Base-by-base conservation (phyloP, 2,888 invertebrate genomes). In the Dynastes tityus region DNA sequence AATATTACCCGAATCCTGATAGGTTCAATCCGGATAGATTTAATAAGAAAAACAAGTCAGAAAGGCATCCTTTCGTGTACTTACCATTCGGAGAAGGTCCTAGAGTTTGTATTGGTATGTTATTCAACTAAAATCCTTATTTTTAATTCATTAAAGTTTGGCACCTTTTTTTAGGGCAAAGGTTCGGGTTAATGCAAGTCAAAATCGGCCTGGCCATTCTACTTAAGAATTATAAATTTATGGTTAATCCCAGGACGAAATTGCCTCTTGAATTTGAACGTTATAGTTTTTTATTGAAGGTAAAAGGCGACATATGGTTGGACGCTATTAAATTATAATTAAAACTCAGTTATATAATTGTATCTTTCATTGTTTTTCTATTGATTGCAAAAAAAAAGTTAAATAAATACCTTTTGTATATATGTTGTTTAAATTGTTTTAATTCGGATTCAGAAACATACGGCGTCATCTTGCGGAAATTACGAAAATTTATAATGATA, bases 71-170 rank as follows among this genome's bases (percentile, higher is more conserved):
- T 0, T 82, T 83, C 13, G 80, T 81, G 27, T 85, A 84, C 80
- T 53, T 86, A 16, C 84, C 85, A 2, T 85, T 85, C 77, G 85
- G 85, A 6, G 84, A 84, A 71, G 85, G 85, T 40, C 85, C 85
- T 32, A 80, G 86, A 74, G 80, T 80, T 68, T 86, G 86, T 78
- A 83, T 85, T 78, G 86, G 86, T 86, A 79, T 77, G 27, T 80
- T 53, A 45, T 45, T 2, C 77, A 67, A 16, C 16, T 64, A 49
- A 32, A 27, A 16, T 68, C 11, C 22, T 53, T n/a, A 1, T n/a
- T 16, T 53, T n/a, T n/a, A 53, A 53, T 16, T n/a, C 13, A 16
- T 5, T 16, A 3, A 53, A 6, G 2, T 16, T 16, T 53, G 45
- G 5, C 5, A 32, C 5, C 5, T 13, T 3, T 0, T 82, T 81